These are phyloP conservation scores for Catalaphyllia jardinei DNA, from an alignment of 64 coral and sea anemone genomes.

Conservation along the genomic window DNA sequence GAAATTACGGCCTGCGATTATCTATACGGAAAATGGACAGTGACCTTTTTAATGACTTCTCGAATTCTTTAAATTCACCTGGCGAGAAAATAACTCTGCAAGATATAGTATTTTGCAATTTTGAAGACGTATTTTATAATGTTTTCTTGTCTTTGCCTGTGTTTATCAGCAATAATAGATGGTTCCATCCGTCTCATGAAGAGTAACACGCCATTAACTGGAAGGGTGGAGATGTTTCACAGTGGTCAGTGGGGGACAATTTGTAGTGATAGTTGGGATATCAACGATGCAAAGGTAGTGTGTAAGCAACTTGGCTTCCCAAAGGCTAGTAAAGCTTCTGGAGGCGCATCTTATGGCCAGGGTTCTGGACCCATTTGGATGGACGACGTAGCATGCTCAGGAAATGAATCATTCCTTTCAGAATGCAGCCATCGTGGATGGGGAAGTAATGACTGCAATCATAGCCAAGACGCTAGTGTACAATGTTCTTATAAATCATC, in stretches of 20 bases:
- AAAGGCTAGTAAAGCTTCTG: neutral
- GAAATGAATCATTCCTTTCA: neutral
- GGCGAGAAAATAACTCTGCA: too few species aligned
- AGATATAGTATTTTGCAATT: too few species aligned
- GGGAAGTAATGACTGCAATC: neutral
- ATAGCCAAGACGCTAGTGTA: neutral
- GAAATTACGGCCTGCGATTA: too few species aligned
- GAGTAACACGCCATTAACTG: neutral
- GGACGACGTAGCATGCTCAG: neutral
- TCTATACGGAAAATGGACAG: too few species aligned
- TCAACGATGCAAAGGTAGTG: neutral
- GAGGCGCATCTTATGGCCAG: neutral
- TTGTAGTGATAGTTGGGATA: neutral
- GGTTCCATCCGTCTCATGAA: neutral
- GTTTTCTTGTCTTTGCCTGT: neutral
- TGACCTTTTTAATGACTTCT: too few species aligned
- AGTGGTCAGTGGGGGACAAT: neutral
- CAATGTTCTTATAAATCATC: neutral
- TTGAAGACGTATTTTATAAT: neutral
- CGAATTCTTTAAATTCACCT: too few species aligned
- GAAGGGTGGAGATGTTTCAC: neutral
- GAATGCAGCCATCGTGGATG: neutral
- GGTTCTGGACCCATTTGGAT: neutral
- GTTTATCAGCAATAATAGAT: neutral
- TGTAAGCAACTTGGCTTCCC: neutral